Evolutionary conservation across 2,797 vertebrate species (phyloP), one percentile per base, ranked within the genome.

Genomic region (Chelon labrosus): DNA sequence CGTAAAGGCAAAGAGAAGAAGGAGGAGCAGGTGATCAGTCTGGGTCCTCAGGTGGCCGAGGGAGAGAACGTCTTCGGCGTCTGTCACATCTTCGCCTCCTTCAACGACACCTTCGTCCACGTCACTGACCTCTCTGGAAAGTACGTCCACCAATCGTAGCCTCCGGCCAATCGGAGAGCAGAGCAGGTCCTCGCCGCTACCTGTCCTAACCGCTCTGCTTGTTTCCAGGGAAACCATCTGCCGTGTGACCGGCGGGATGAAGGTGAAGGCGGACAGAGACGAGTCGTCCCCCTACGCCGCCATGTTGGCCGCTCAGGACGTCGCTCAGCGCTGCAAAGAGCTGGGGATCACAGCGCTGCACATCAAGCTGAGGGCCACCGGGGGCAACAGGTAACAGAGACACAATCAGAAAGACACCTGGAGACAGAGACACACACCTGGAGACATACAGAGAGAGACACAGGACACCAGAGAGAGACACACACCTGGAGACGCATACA

Each of bases 1-100:
- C 97, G 97, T 61, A 99, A 99, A 95, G 98, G 97, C 64, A 98
- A 99, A 85, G 98, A 99, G 90, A 99, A 99, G 96, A 99, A 99
- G 94, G 98, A 99, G 87, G 98, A 99, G 69, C 97, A 99, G 94
- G 97, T 99, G 49, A 99, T 99, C 93, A 98, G 97, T 71, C 84
- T 99, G 50, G 97, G 97, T 27, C 97, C 98, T 41, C 98, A 99
- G 89, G 98, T 98, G 56, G 97, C 98, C 0, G 98, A 99, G 85
- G 98, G 98, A 71, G 98, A 99, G 56, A 99, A 99, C 0, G 98
- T 99, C 1, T 99, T 99, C 1, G 97, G 97, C 0, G 97, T 98
- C 35, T 99, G 97, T 81, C 98, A 99, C 88, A 99, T 99, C 87
- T 99, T 99, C 38, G 97, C 98, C 41, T 99, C 98, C 87, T 99